A percentile compares a stretch with the other conserved stretches of the same genome.
Evolutionary conservation across 2,113 vertebrate genomes (phyloP).

Genomic region (Hippocampus guttulatus): DNA sequence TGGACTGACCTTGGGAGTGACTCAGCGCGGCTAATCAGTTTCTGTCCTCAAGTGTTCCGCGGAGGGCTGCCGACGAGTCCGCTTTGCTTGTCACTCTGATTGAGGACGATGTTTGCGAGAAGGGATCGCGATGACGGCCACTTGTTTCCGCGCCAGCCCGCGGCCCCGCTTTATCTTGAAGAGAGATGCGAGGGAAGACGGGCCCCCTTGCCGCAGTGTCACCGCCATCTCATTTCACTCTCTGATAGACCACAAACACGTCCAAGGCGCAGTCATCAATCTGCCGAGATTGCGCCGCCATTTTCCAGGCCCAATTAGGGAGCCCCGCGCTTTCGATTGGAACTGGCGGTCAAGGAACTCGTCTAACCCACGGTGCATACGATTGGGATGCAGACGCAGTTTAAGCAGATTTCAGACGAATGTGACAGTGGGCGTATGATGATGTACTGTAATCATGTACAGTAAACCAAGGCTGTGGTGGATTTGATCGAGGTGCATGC

Average conservation of each 20-base stretch:
- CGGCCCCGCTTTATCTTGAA: constrained; percentile 56
- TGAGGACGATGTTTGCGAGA: constrained; percentile 60
- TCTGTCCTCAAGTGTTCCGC: constrained; percentile 31
- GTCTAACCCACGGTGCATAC: constrained; percentile 48
- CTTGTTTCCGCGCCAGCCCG: constrained; percentile 57
- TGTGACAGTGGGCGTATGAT: constrained; percentile 56
- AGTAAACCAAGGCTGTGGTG: too few species aligned
- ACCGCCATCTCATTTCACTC: constrained; percentile 71
- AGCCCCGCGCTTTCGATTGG: constrained; percentile 45
- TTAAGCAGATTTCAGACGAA: constrained; percentile 61
- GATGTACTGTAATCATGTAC: not conserved
- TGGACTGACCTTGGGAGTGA: constrained; percentile 37
- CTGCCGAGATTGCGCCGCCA: constrained; percentile 60
- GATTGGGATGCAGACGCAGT: constrained; percentile 52
- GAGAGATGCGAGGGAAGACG: constrained; percentile 41
- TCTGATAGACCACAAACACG: constrained; percentile 73
- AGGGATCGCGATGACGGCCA: constrained; percentile 62
- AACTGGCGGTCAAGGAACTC: constrained; percentile 48
- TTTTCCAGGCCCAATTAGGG: constrained; percentile 67
- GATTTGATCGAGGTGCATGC: too few species aligned
- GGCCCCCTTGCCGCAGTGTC: constrained; percentile 49
- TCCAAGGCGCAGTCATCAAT: constrained; percentile 65
- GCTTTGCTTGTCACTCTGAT: constrained; percentile 59
- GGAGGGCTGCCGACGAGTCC: constrained; percentile 36
- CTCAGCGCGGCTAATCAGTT: constrained; percentile 56